These are phyloP conservation scores for Syngnathus scovelli DNA, from an alignment of 2,113 vertebrate genomes.

Conservation along the genomic window DNA sequence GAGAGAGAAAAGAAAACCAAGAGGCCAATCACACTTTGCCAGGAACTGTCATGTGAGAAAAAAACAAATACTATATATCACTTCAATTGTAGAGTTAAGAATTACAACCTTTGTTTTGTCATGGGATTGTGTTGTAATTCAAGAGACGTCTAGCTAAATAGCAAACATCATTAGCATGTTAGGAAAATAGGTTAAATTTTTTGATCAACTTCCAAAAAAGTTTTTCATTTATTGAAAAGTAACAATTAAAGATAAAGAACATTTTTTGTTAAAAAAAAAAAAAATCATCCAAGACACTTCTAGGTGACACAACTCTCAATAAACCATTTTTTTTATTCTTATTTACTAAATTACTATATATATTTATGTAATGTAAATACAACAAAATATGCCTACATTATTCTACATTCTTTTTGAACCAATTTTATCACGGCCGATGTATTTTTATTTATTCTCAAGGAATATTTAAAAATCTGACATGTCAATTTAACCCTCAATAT, in stretches of 20 bases:
- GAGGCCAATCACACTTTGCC: neutral
- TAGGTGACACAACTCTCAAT: too few relatives aligned
- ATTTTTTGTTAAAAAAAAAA: too few relatives aligned
- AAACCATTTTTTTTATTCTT: too few relatives aligned
- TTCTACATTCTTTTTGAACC: neutral
- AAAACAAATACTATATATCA: neutral
- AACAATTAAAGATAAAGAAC: neutral
- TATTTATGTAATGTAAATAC: too few relatives aligned
- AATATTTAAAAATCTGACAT: neutral
- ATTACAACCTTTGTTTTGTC: neutral
- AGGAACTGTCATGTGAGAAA: neutral
- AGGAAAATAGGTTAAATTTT: neutral
- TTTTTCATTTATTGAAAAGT: neutral
- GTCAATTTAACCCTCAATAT: neutral
- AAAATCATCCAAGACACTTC: too few relatives aligned
- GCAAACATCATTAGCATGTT: neutral
- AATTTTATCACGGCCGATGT: neutral
- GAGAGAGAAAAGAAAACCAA: neutral
- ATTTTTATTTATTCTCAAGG: neutral
- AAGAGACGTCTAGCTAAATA: neutral
- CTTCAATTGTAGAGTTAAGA: neutral
- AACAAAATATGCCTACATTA: neutral
- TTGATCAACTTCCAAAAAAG: neutral
- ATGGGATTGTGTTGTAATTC: neutral
- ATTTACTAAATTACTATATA: too few relatives aligned